A percentile compares a stretch with the other conserved stretches of the same genome.
phyloP scores from a whole-genome alignment of 2,113 vertebrate species.

The Rafetus swinhoei region DNA sequence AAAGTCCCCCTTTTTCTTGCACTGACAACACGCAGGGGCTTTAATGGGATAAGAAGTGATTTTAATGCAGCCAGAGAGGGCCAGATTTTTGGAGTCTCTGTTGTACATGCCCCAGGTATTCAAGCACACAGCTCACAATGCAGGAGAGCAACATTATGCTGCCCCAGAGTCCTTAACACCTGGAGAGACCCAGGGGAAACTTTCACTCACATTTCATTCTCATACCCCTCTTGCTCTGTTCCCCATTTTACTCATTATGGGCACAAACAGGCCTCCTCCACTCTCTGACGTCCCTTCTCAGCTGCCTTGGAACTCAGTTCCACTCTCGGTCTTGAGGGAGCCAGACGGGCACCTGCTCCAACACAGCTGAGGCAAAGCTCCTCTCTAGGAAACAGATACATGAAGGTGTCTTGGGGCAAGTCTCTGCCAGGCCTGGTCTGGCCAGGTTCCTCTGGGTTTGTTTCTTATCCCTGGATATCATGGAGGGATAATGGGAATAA shows the following conservation, averaged over 20 bases:
- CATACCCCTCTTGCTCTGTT: background rate
- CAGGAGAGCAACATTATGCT: background rate
- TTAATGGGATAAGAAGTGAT: background rate
- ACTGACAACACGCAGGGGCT: background rate
- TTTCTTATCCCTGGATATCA: background rate
- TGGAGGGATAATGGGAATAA: rapidly evolving
- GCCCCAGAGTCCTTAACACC: background rate
- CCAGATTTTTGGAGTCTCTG: background rate
- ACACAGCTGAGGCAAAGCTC: background rate
- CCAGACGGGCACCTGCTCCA: background rate
- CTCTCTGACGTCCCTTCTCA: background rate
- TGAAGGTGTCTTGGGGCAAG: background rate
- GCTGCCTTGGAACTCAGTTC: background rate
- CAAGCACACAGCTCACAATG: background rate
- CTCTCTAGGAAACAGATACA: background rate
- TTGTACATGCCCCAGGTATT: background rate
- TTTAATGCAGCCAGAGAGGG: background rate
- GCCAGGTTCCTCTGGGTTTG: background rate
- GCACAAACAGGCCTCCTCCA: background rate
- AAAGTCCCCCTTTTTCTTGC: background rate
- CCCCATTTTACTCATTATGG: background rate
- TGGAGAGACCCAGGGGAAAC: background rate
- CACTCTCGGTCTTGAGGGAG: background rate
- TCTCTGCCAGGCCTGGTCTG: background rate
- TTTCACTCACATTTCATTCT: background rate